These are phyloP conservation scores for Wasmannia auropunctata DNA, from an alignment of 1,140 invertebrate species.

Conservation along the genomic window DNA sequence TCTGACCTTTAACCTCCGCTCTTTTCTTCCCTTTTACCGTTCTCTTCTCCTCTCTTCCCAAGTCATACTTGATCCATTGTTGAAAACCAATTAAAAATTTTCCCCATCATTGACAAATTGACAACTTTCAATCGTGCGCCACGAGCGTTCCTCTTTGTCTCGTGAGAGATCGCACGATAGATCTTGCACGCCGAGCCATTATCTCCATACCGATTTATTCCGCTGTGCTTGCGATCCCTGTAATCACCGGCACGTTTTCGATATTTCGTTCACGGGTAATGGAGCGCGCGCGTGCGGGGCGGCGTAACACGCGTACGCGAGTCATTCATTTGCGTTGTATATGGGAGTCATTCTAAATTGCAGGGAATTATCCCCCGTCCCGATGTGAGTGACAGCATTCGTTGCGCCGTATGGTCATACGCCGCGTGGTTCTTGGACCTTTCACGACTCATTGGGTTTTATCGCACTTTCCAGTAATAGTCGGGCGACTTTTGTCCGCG, in stretches of 20 bases:
- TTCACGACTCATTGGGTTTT: conserved; percentile 22
- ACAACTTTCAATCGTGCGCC: neutral
- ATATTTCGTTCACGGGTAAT: conserved; percentile 3
- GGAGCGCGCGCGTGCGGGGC: neutral
- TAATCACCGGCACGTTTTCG: conserved; percentile 26
- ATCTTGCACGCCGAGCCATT: neutral
- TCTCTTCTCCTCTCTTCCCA: neutral
- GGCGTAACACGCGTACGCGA: neutral
- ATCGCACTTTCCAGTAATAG: conserved; percentile 20
- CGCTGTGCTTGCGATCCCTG: neutral
- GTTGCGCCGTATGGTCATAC: neutral
- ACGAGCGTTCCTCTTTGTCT: conserved; percentile 35
- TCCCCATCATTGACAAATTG: conserved; percentile 35
- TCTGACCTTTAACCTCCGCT: conserved; percentile 6
- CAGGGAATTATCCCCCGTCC: conserved; percentile 28
- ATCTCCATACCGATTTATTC: conserved; percentile 41
- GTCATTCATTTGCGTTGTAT: conserved; percentile 24
- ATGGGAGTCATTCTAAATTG: conserved; percentile 25
- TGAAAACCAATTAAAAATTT: neutral
- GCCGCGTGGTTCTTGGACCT: conserved; percentile 10
- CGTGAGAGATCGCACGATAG: neutral
- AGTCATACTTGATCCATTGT: neutral
- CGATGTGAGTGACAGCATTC: conserved; percentile 6
- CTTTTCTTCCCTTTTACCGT: neutral
- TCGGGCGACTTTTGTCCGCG: conserved; percentile 56